Percentiles rank a stretch among this genome's conserved stretches.
Evolutionary conservation across 2,113 vertebrate genomes (phyloP).

Genomic region (Phainopepla nitens): DNA sequence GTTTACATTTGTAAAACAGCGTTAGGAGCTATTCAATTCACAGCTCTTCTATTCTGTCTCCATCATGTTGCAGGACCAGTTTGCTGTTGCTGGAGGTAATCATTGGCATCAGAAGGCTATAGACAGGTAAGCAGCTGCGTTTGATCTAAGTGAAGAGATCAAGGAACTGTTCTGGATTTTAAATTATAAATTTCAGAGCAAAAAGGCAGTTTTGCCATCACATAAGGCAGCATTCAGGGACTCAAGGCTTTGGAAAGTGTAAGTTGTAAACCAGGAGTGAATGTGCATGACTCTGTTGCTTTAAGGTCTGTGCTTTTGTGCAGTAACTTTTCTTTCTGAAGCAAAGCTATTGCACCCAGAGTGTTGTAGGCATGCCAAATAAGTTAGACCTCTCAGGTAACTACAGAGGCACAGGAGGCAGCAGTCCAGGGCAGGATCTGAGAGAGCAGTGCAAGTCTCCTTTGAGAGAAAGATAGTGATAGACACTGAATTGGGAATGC

Average conservation of each 20-base stretch:
- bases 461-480: not conserved
- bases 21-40: not conserved
- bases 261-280: not conserved
- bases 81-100: not conserved
- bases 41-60: not conserved
- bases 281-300: not conserved
- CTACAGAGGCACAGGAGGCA: not conserved
- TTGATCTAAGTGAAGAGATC: not conserved
- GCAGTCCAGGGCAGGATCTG: not conserved
- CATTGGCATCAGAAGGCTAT: not conserved
- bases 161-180: not conserved
- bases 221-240: not conserved
- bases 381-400: not conserved
- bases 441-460: not conserved
- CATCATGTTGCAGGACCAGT: accelerated
- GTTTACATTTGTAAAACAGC: not conserved
- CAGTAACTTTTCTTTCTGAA: not conserved
- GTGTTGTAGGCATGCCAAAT: not conserved
- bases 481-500: not conserved
- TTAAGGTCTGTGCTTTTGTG: not conserved
- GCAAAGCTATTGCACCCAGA: not conserved
- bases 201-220: not conserved
- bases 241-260: not conserved
- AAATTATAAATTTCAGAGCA: not conserved
- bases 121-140: not conserved